These are phyloP conservation scores for Cyphomyrus discorhynchus DNA, from an alignment of 2,113 vertebrate species.

Conservation along the genomic window DNA sequence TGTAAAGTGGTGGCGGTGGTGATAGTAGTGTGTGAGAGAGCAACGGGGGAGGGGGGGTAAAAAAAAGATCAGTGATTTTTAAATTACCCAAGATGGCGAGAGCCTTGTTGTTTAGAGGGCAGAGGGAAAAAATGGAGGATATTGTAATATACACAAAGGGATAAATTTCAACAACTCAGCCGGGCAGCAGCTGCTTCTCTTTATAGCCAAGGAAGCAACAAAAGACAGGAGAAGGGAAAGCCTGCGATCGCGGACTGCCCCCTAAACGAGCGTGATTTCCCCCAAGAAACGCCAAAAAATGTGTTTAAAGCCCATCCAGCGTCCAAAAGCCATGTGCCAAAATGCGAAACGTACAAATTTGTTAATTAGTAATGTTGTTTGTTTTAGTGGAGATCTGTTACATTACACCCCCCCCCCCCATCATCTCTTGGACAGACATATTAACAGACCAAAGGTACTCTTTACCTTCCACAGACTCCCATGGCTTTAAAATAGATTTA, in stretches of 20 bases:
- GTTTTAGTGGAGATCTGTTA: slow-evolving; percentile 11
- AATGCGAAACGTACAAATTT: slow-evolving; percentile 21
- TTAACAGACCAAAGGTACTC: slow-evolving; percentile 17
- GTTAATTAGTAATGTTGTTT: slow-evolving; percentile 13
- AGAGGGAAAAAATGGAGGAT: slow-evolving; percentile 78
- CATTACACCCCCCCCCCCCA: slow-evolving; percentile 4
- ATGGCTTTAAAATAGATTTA: slow-evolving; percentile 3
- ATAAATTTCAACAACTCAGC: slow-evolving; percentile 72
- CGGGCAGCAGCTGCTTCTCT: slow-evolving; percentile 65
- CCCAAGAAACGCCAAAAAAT: neutral
- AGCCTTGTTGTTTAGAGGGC: slow-evolving; percentile 79
- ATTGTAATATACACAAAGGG: slow-evolving; percentile 89
- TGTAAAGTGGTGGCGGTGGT: slow-evolving; percentile 27
- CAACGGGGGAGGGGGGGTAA: neutral
- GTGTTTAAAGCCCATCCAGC: slow-evolving; percentile 4
- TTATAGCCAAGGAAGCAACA: slow-evolving; percentile 56
- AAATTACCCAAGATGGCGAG: slow-evolving; percentile 82
- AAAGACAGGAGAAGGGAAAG: slow-evolving; percentile 52
- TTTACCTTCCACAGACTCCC: slow-evolving; percentile 22
- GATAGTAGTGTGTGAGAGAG: neutral
- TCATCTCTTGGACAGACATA: slow-evolving; percentile 28
- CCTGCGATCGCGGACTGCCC: slow-evolving; percentile 10
- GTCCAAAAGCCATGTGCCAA: neutral
- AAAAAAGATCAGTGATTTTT: slow-evolving; percentile 48
- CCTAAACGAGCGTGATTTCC: slow-evolving; percentile 16